Conservation (phyloP, 2,113 vertebrate species). For the Chlorodrepanis virens region DNA sequence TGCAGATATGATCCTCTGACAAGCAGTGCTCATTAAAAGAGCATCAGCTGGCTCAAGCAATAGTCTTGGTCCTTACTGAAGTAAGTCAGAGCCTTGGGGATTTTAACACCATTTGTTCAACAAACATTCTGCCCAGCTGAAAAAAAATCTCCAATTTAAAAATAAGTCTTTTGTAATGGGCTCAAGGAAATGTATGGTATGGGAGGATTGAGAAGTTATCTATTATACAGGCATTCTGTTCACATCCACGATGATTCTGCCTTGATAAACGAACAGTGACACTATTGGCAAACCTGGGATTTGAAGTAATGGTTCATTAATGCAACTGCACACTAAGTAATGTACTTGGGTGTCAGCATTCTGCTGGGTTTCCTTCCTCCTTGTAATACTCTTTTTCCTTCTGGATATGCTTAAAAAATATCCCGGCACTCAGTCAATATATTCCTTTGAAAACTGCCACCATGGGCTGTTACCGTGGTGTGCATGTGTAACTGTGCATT, state of each 20-base stretch:
- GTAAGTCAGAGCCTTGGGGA: conserved; percentile 30
- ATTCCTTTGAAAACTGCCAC: conserved; percentile 42
- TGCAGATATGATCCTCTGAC: conserved; percentile 61
- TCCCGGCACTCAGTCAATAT: conserved; percentile 19
- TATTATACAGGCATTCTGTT: conserved; percentile 29
- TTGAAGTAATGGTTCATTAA: conserved; percentile 64
- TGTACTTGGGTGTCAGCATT: background rate
- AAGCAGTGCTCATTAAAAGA: conserved; percentile 64
- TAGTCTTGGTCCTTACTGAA: conserved; percentile 15
- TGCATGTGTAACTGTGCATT: conserved; percentile 19
- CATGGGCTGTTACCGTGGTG: background rate
- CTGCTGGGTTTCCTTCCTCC: conserved; percentile 8
- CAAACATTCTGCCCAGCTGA: conserved; percentile 45
- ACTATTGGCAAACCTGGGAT: conserved; percentile 47
- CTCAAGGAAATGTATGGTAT: conserved; percentile 49
- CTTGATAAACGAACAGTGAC: conserved; percentile 40
- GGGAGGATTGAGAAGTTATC: conserved; percentile 16
- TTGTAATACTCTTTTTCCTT: conserved; percentile 12
- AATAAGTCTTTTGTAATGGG: conserved; percentile 64
- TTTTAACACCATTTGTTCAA: conserved; percentile 66
- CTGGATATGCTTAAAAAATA: background rate
- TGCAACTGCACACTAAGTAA: conserved; percentile 61
- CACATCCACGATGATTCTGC: conserved; percentile 38
- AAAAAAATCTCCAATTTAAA: conserved; percentile 34
- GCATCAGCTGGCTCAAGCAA: conserved; percentile 33